Percentiles rank a stretch among this genome's conserved stretches.
These are phyloP conservation scores for Macropus fuliginosus DNA, from an alignment of 2,797 vertebrate genomes.

Conservation along the genomic window DNA sequence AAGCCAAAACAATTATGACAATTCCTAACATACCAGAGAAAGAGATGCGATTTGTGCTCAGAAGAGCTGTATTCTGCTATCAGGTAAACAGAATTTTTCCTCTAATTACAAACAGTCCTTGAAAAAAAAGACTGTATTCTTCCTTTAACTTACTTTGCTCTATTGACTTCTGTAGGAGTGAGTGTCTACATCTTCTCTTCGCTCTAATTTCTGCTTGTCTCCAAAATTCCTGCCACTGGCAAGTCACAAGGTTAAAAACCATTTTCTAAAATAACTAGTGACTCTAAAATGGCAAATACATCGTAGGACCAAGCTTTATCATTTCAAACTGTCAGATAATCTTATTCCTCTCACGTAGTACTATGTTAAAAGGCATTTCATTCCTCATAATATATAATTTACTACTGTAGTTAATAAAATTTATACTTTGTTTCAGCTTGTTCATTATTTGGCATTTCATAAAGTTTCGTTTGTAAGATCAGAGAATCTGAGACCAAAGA, in stretches of 20 bases:
- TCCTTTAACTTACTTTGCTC: conserved; percentile 49
- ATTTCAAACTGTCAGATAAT: conserved; percentile 14
- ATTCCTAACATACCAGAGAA: background rate
- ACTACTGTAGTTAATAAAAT: conserved; percentile 15
- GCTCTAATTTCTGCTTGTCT: conserved; percentile 26
- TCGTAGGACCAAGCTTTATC: conserved; percentile 9
- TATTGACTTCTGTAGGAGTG: conserved; percentile 23
- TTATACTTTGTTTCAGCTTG: background rate
- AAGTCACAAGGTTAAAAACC: background rate
- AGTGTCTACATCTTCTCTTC: background rate
- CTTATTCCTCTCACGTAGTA: conserved; percentile 17
- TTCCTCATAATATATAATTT: conserved; percentile 9
- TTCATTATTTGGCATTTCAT: background rate
- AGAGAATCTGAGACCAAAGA: background rate
- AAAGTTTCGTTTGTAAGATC: conserved; percentile 33
- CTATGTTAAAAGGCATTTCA: conserved; percentile 29
- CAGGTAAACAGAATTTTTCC: conserved; percentile 25
- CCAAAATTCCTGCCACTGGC: background rate
- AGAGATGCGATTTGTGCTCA: conserved; percentile 9
- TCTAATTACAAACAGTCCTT: conserved; percentile 5
- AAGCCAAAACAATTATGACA: conserved; percentile 44
- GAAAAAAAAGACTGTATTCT: conserved; percentile 28
- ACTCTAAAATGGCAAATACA: conserved; percentile 12
- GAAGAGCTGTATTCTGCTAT: background rate
- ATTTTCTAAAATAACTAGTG: conserved; percentile 30